Evolutionary conservation across 2,113 vertebrate genomes (phyloP).

Genomic region (Telmatochromis bifrenatus): DNA sequence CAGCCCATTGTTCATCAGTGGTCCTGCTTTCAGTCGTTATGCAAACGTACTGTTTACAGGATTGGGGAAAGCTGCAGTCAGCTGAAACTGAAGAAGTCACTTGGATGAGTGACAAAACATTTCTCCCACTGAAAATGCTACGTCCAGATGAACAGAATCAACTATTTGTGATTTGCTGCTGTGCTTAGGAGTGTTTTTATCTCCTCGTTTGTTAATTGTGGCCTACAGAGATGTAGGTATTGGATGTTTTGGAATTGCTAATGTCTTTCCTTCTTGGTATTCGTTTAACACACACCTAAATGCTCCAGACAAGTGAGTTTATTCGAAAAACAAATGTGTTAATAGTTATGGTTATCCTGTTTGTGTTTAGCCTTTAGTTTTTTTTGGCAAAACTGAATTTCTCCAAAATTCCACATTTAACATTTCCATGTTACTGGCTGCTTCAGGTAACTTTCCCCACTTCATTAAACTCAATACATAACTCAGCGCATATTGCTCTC

Average conservation of each 20-base stretch:
- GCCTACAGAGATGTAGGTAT: not conserved
- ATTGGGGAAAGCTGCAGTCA: not conserved
- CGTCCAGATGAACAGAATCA: accelerated
- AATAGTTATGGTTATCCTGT: not conserved
- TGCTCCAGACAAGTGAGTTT: not conserved
- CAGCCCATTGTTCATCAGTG: not conserved
- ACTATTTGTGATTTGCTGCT: not conserved
- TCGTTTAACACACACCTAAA: not conserved
- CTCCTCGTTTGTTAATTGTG: not conserved
- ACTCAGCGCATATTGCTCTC: not conserved
- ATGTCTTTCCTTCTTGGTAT: not conserved
- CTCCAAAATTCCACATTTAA: not conserved
- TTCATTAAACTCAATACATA: not conserved
- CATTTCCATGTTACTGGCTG: not conserved
- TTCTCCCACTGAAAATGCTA: accelerated
- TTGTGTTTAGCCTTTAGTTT: not conserved
- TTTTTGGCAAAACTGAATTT: not conserved
- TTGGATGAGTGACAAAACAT: accelerated
- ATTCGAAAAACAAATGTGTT: not conserved
- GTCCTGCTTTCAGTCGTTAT: not conserved
- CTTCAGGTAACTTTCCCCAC: not conserved
- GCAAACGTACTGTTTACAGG: not conserved
- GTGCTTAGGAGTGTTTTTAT: not conserved
- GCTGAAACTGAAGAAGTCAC: not conserved
- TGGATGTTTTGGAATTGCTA: not conserved